Evolutionary conservation across 1,140 invertebrate genomes (phyloP), one percentile per base, ranked within the genome.

Genomic region (Sycobia sp.): DNA sequence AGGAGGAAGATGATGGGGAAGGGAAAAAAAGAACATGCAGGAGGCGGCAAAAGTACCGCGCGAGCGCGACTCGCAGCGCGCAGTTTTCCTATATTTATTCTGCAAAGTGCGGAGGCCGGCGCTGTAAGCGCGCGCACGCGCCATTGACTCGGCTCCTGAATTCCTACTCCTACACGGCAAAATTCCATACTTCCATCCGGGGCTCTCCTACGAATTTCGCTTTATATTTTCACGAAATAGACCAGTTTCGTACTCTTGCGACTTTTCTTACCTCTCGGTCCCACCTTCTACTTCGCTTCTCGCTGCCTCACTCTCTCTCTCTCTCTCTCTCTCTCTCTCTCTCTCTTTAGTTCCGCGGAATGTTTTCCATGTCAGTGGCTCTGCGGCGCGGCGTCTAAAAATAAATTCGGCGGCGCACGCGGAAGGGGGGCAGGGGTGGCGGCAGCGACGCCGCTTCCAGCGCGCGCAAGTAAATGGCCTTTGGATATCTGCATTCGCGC

Each of bases 351-450:
- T 2, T 18, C 13, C n/a, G 13, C 23, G 32, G 25, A 56, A 44
- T 56, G 44, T 56, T 62, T 56, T 62, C 61, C 61, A 47, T 62
- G 61, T 56, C 53, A 62, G 51, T 55, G 60, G 38, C 59, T n/a
- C n/a, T 61, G 41, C 22, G 34, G 51, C n/a, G 16, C 23, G 32
- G 51, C n/a, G n/a, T n/a, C 41, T 62, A 62, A 49, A 62, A 55
- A 62, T 62, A 62, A 55, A 62, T 36, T 25, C 51, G 34, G 36
- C 16, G 22, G 32, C 7, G 23, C 23, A 41, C n/a, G n/a, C n/a
- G n/a, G n/a, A n/a, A n/a, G 32, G 39, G n/a, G 46, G 32, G 25
- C n/a, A n/a, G n/a, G n/a, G n/a, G n/a, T n/a, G n/a, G n/a, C n/a
- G n/a, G n/a, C n/a, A n/a, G n/a, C n/a, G n/a, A n/a, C 38, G 18